Conservation (phyloP, 1,140 invertebrate genomes). For the Microplitis demolitor region DNA sequence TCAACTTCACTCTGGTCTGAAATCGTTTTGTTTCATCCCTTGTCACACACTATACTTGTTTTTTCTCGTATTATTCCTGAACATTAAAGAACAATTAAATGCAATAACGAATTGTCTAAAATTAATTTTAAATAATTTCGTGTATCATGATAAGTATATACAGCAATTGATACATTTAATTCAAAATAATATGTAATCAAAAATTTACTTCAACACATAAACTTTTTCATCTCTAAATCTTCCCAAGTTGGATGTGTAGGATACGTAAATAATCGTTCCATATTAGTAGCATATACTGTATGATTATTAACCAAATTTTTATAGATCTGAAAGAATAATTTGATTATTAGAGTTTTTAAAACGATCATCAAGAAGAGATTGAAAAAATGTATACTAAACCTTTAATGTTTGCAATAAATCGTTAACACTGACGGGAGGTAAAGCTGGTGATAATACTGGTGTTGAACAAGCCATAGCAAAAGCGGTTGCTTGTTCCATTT, state of each 20-base stretch:
- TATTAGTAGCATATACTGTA: constrained; percentile 58
- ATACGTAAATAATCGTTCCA: constrained; percentile 56
- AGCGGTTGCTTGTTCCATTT: constrained; percentile 55
- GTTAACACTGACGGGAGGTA: constrained; percentile 46
- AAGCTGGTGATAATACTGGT: constrained; percentile 45
- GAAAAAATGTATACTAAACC: constrained; percentile 30
- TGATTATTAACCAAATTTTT: constrained; percentile 58
- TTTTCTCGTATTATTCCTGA: too few species aligned
- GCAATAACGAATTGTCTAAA: not conserved
- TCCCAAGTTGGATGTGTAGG: constrained; percentile 58
- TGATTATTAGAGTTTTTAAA: not conserved
- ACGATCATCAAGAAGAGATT: not conserved
- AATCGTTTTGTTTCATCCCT: too few species aligned
- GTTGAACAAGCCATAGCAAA: constrained; percentile 56
- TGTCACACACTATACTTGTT: too few species aligned
- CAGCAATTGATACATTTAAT: not conserved
- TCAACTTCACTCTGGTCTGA: too few species aligned
- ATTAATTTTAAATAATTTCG: not conserved
- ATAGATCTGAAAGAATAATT: constrained; percentile 41
- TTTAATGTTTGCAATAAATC: constrained; percentile 55
- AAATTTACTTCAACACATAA: constrained; percentile 32
- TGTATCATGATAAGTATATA: not conserved
- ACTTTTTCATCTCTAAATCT: constrained; percentile 50
- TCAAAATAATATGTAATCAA: not conserved
- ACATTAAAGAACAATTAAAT: too few species aligned